These are phyloP conservation scores for Theretra japonica DNA, from an alignment of 2,888 invertebrate genomes.

Conservation along the genomic window DNA sequence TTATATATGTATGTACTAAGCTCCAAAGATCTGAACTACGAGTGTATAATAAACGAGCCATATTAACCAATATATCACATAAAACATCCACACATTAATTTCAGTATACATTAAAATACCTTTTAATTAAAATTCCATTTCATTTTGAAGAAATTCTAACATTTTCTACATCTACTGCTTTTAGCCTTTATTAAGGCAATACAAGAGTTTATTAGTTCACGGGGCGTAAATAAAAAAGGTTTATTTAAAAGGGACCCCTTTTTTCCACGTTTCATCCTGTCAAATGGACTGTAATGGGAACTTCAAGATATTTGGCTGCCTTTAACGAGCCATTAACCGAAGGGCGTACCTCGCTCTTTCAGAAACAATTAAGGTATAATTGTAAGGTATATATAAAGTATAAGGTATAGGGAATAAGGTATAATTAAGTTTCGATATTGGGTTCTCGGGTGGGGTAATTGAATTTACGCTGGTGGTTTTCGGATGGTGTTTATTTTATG, in stretches of 20 bases:
- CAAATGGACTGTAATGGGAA: conserved; percentile 30
- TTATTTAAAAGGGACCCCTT: not conserved
- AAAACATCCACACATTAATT: not conserved
- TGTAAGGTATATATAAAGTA: no score
- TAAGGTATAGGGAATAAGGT: no score
- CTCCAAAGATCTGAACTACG: no score
- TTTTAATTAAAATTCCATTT: not conserved
- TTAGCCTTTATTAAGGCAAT: conserved; percentile 20
- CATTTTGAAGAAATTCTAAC: conserved; percentile 1
- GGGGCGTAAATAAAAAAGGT: conserved; percentile 14
- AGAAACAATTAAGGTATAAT: conserved; percentile 1
- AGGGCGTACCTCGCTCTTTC: not conserved
- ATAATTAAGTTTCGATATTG: conserved; percentile 9
- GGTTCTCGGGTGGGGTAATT: not conserved
- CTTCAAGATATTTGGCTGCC: conserved; percentile 13
- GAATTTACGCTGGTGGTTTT: not conserved
- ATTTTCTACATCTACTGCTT: conserved; percentile 10
- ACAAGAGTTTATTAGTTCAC: conserved; percentile 16
- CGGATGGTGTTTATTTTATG: not conserved
- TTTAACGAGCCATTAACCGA: conserved; percentile 22
- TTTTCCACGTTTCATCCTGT: not conserved
- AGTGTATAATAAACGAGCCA: not conserved
- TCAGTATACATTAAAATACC: not conserved
- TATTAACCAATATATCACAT: not conserved
- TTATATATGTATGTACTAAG: no score